Percentiles rank a stretch among this genome's conserved stretches.
Conservation (phyloP, 1,140 invertebrate species). For the Ceratosolen solmsi region DNA sequence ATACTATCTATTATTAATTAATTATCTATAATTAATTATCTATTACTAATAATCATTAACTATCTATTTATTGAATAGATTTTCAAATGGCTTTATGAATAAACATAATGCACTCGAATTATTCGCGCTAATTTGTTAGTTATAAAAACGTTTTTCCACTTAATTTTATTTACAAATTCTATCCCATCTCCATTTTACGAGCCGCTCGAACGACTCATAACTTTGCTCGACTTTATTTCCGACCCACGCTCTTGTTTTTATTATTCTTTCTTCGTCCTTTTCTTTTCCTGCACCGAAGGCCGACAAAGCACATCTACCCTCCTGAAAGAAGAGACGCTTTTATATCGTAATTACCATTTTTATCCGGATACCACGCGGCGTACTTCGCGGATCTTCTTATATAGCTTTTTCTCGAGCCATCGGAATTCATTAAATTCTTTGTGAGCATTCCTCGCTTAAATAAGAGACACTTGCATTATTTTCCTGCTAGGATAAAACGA, state of each 20-base stretch:
- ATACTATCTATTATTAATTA: no score
- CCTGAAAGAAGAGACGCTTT: conserved; percentile 57
- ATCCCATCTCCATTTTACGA: conserved; percentile 1
- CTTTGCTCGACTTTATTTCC: conserved; percentile 19
- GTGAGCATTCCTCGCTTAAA: conserved; percentile 62
- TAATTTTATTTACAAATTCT: conserved; percentile 47
- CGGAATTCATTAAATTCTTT: conserved; percentile 71
- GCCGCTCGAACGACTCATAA: conserved; percentile 33
- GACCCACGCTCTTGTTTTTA: conserved; percentile 18
- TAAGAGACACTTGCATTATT: conserved; percentile 58
- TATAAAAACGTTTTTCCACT: neutral
- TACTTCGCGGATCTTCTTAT: conserved; percentile 32
- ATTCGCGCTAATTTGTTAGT: conserved; percentile 2
- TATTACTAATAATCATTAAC: no score
- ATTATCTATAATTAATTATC: no score
- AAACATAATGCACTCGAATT: neutral
- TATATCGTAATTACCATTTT: conserved; percentile 73
- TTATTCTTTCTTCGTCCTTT: conserved; percentile 36
- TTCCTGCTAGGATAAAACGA: conserved; percentile 43
- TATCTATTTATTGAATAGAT: neutral
- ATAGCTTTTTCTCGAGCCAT: conserved; percentile 54
- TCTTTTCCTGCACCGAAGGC: neutral
- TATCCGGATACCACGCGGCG: conserved; percentile 57
- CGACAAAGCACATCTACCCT: conserved; percentile 48
- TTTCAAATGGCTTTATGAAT: neutral